Percentiles rank a stretch among this genome's conserved stretches.
Evolutionary conservation across 2,797 vertebrate genomes (phyloP).

Genomic region (Coendou prehensilis): DNA sequence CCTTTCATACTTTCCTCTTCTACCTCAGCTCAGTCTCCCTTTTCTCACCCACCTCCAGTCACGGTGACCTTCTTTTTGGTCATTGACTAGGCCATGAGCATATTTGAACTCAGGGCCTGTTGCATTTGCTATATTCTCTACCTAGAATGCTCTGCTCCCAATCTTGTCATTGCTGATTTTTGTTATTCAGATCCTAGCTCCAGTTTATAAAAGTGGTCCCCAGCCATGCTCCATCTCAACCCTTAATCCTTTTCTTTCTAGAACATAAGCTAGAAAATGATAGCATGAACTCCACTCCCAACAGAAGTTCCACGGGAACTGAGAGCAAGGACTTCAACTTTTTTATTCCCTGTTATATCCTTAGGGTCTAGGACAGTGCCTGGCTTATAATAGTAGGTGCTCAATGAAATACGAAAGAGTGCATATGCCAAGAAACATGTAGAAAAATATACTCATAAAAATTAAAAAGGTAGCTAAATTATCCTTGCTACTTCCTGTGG

Average conservation of each 20-base stretch:
- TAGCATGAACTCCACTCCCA: too few species aligned
- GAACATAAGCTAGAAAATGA: neutral
- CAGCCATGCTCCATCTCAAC: neutral
- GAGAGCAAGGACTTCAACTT: neutral
- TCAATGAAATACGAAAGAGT: neutral
- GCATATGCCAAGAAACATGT: too few species aligned
- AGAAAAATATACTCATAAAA: neutral
- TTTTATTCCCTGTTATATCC: neutral
- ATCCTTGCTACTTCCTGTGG: neutral
- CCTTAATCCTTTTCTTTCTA: neutral
- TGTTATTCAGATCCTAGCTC: neutral
- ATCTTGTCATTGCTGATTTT: neutral
- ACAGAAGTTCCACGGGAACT: neutral
- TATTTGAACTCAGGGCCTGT: neutral
- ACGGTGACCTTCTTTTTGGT: too few species aligned
- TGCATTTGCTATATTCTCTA: neutral
- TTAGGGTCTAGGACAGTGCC: neutral
- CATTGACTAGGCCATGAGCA: neutral
- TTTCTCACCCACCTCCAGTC: neutral
- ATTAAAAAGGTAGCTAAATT: neutral
- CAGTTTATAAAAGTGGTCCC: neutral
- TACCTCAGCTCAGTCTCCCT: neutral
- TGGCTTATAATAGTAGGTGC: neutral
- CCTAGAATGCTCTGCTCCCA: neutral
- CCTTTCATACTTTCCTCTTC: neutral